A percentile compares a stretch with the other conserved stretches of the same genome.
phyloP scores from a whole-genome alignment of 2,888 invertebrate genomes.

The Azorinus chamasolen region DNA sequence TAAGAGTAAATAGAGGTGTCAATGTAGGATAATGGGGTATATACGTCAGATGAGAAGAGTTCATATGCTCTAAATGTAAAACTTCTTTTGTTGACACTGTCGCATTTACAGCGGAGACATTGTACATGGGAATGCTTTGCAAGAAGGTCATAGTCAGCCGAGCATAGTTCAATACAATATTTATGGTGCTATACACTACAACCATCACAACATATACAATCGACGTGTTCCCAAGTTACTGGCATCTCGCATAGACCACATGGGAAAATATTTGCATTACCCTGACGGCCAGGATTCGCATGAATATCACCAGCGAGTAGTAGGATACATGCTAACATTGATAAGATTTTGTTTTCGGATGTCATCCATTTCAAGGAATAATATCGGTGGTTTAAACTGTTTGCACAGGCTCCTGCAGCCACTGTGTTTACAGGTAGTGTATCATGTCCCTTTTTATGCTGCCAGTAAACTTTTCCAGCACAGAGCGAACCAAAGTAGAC shows the following conservation, averaged over 20 bases:
- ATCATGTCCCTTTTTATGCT: no score
- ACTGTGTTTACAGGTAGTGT: no score
- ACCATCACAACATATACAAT: slow-evolving; percentile 24
- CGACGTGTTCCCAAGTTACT: slow-evolving; percentile 24
- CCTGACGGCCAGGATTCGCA: no score
- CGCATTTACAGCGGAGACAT: slow-evolving; percentile 40
- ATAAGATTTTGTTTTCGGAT: no score
- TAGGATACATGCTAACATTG: no score
- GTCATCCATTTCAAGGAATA: no score
- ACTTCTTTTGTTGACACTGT: slow-evolving; percentile 34
- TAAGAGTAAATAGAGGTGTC: background rate
- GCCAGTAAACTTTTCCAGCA: no score
- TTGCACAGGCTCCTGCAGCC: no score
- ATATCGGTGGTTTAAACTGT: no score
- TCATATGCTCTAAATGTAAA: slow-evolving; percentile 29
- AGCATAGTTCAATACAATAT: slow-evolving; percentile 20
- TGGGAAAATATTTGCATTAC: slow-evolving; percentile 5
- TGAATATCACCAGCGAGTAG: no score
- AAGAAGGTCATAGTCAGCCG: slow-evolving; percentile 6
- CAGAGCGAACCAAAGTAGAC: no score
- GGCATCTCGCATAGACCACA: slow-evolving; percentile 34
- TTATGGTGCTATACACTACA: slow-evolving; percentile 37
- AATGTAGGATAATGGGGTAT: slow-evolving; percentile 7
- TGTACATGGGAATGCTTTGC: slow-evolving; percentile 15
- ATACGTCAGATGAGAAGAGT: slow-evolving; percentile 1